A percentile compares a stretch with the other conserved stretches of the same genome.
phyloP scores from a whole-genome alignment of 2,888 invertebrate species.

The Drosophila sordidapex region DNA sequence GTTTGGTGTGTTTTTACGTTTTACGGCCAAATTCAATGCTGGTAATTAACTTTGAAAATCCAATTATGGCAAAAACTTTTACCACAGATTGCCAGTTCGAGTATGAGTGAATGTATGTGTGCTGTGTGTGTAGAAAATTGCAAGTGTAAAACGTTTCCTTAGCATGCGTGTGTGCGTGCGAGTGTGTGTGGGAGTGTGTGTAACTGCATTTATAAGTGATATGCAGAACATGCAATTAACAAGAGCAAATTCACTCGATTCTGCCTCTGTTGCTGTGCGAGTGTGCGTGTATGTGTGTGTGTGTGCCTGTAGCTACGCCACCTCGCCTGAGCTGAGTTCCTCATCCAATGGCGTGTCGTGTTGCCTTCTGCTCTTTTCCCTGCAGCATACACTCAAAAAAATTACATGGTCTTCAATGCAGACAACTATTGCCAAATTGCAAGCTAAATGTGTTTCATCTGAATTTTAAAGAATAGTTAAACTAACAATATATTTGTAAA shows the following conservation, averaged over 20 bases:
- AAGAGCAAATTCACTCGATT: slow-evolving; percentile 76
- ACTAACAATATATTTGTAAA: not conserved
- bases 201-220: slow-evolving; percentile 80
- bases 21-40: slow-evolving; percentile 78
- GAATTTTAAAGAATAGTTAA: not conserved
- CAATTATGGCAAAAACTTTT: slow-evolving; percentile 83
- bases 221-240: slow-evolving; percentile 83
- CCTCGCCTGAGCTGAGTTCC: not conserved
- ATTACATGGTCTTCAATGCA: not conserved
- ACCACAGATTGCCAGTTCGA: slow-evolving; percentile 20
- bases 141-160: slow-evolving; percentile 51
- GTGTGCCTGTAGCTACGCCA: slow-evolving; percentile 14
- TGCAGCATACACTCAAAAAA: slow-evolving; percentile 26
- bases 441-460: no score
- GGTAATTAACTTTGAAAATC: slow-evolving; percentile 83
- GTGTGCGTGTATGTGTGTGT: not conserved
- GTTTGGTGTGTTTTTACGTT: slow-evolving; percentile 65
- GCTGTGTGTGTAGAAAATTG: slow-evolving; percentile 35
- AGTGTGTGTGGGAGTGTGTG: slow-evolving; percentile 31
- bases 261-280: slow-evolving; percentile 14
- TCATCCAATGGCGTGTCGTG: slow-evolving; percentile 18
- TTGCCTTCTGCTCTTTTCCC: slow-evolving; percentile 48
- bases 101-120: slow-evolving; percentile 28
- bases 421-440: not conserved
- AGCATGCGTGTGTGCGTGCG: slow-evolving; percentile 7